A percentile compares a stretch with the other conserved stretches of the same genome.
phyloP scores from a whole-genome alignment of 2,113 vertebrate genomes.

The Deroptyus accipitrinus region DNA sequence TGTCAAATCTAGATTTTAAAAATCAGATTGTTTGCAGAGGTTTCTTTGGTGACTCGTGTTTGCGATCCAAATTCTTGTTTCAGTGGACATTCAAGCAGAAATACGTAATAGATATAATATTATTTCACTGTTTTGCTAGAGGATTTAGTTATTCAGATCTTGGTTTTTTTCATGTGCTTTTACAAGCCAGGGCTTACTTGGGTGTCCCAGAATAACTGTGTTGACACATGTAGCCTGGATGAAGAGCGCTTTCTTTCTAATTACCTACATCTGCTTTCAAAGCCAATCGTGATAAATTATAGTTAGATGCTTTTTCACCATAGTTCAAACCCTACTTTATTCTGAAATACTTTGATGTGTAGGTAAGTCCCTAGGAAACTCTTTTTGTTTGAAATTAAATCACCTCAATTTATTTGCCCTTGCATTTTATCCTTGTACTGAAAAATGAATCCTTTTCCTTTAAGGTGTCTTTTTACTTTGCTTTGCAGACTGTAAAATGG shows the following conservation, averaged over 20 bases:
- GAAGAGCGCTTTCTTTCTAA: neutral
- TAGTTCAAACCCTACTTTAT: neutral
- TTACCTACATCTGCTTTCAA: neutral
- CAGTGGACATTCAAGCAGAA: neutral
- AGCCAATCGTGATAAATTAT: neutral
- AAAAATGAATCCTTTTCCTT: neutral
- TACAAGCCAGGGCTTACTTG: neutral
- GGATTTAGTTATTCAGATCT: neutral
- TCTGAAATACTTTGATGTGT: neutral
- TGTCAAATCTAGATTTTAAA: neutral
- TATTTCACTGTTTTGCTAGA: neutral
- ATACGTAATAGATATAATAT: accelerated
- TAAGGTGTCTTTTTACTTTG: slow-evolving; percentile 9
- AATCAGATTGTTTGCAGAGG: neutral
- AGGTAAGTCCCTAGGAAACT: neutral
- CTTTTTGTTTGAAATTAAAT: neutral
- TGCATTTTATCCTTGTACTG: neutral
- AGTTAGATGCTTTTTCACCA: neutral
- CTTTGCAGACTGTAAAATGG: slow-evolving; percentile 83
- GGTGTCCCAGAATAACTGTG: neutral
- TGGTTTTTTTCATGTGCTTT: neutral
- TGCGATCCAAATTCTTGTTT: neutral
- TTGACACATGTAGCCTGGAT: neutral
- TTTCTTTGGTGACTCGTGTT: neutral
- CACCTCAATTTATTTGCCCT: neutral